Evolutionary conservation across 2,797 vertebrate genomes (phyloP).

Genomic region (Betta splendens): DNA sequence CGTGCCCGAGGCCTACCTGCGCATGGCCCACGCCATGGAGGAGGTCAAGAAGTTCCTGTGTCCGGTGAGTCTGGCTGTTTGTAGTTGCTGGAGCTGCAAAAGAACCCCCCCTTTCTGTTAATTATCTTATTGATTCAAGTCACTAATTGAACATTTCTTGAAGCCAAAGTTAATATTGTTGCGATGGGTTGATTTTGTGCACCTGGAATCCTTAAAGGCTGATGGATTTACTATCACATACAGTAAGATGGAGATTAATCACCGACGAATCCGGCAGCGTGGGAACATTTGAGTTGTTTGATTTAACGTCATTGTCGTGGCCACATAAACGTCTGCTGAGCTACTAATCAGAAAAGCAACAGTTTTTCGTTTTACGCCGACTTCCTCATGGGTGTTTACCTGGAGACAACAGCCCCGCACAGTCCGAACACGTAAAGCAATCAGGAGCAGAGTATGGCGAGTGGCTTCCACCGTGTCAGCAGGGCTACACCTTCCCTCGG

Average conservation of each 20-base stretch:
- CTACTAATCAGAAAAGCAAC: no score
- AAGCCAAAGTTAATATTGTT: neutral
- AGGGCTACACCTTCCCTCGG: conserved; percentile 7
- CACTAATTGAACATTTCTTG: neutral
- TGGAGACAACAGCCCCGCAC: conserved; percentile 21
- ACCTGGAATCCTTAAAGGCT: neutral
- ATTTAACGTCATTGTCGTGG: no score
- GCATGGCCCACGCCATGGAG: conserved; percentile 98
- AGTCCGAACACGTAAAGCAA: conserved; percentile 38
- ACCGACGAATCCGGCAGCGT: no score
- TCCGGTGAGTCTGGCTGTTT: conserved; percentile 82
- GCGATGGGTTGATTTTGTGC: neutral
- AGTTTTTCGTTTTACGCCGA: no score
- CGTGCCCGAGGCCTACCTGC: conserved; percentile 93
- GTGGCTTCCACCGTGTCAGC: conserved; percentile 33
- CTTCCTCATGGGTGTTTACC: conserved; percentile 43
- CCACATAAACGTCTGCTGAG: no score
- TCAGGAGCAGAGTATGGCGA: conserved; percentile 32
- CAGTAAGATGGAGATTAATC: neutral
- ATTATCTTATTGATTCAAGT: neutral
- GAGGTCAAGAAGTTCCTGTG: conserved; percentile 98
- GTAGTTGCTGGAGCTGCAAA: neutral
- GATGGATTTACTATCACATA: neutral
- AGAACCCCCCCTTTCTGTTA: neutral
- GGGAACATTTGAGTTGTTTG: no score